Conservation (phyloP, 2,113 vertebrate genomes). For the Apaloderma vittatum region DNA sequence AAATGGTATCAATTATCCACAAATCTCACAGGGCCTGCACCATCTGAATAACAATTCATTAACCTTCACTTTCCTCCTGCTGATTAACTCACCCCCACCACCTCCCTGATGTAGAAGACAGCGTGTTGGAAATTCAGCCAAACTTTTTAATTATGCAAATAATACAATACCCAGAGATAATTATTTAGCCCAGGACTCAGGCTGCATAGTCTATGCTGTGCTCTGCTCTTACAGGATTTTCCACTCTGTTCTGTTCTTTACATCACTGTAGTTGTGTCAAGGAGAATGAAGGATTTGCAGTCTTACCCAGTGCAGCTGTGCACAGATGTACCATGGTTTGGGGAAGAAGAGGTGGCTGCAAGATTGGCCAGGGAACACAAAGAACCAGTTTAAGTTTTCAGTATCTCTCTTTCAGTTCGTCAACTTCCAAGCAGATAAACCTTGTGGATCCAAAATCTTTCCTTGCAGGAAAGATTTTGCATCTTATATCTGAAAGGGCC, state of each 20-base stretch:
- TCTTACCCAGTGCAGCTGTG: not conserved
- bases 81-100: conserved; percentile 68
- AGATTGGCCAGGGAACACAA: not conserved
- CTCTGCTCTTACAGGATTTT: conserved; percentile 54
- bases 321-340: not conserved
- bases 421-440: not conserved
- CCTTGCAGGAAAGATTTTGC: not conserved
- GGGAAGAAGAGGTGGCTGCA: not conserved
- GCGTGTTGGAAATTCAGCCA: conserved; percentile 55
- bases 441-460: not conserved
- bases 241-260: not conserved
- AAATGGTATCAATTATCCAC: conserved; percentile 81
- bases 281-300: conserved; percentile 68
- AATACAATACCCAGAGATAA: conserved; percentile 66
- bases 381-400: not conserved
- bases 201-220: not conserved
- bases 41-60: conserved; percentile 80
- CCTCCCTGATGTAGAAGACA: conserved; percentile 46
- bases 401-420: not conserved
- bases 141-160: conserved; percentile 77
- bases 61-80: conserved; percentile 77
- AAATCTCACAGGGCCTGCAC: conserved; percentile 71
- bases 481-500: not conserved
- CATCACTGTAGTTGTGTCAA: conserved; percentile 50
- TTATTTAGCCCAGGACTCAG: conserved; percentile 65